Evolutionary conservation across 2,113 vertebrate genomes (phyloP).

Genomic region (Hippopotamus amphibius): DNA sequence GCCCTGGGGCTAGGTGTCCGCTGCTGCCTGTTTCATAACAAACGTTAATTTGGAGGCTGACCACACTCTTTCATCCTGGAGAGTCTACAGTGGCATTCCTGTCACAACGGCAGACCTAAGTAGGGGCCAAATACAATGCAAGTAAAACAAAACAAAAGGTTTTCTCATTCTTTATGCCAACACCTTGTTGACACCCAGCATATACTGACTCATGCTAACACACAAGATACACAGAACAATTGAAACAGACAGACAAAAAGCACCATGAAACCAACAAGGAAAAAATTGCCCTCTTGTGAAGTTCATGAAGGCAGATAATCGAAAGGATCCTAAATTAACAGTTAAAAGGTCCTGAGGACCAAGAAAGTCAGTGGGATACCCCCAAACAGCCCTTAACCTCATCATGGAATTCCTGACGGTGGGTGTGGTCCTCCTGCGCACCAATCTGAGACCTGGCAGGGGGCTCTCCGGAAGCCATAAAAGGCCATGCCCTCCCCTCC

Average conservation of each 20-base stretch:
- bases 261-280: not conserved
- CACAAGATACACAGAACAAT: not conserved
- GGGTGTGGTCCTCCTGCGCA: not conserved
- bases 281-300: not conserved
- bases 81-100: accelerated
- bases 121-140: not conserved
- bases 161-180: not conserved
- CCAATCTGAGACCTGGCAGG: no score
- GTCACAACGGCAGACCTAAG: not conserved
- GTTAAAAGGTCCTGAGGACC: not conserved
- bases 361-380: not conserved
- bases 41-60: not conserved
- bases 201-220: not conserved
- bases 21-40: no score
- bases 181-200: no score
- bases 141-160: not conserved
- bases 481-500: not conserved
- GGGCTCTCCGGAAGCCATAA: no score
- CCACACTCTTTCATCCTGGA: accelerated
- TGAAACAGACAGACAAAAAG: not conserved
- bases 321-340: not conserved
- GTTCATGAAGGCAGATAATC: not conserved
- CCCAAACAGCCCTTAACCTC: not conserved
- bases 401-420: not conserved
- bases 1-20: no score